These are phyloP conservation scores for Alethe diademata DNA, from an alignment of 2,113 vertebrate genomes.

Conservation along the genomic window DNA sequence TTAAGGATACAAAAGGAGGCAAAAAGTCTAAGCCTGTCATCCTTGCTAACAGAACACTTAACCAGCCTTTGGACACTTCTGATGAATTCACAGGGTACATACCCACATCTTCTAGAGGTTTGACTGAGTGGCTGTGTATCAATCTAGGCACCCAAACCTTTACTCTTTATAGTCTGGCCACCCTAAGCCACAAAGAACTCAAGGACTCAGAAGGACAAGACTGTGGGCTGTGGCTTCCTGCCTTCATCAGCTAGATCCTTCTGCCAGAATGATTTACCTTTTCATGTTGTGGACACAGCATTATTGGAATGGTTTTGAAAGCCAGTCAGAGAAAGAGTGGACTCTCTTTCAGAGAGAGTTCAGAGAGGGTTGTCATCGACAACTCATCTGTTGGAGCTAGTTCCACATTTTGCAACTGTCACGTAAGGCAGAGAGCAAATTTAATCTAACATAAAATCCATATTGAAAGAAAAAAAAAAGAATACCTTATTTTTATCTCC, in stretches of 20 bases:
- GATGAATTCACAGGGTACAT: neutral
- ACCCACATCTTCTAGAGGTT: neutral
- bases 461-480: neutral
- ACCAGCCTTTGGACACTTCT: neutral
- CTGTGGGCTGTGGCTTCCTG: neutral
- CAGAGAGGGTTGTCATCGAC: neutral
- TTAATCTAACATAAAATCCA: neutral
- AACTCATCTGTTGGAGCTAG: neutral
- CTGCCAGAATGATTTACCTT: neutral
- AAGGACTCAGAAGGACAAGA: neutral
- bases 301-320: neutral
- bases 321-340: neutral
- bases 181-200: neutral
- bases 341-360: too few species aligned
- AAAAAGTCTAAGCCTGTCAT: neutral
- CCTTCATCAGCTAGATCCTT: neutral
- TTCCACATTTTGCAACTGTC: neutral
- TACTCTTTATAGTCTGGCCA: neutral
- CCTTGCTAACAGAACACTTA: neutral
- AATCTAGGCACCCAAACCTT: neutral
- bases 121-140: neutral
- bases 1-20: neutral
- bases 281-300: neutral
- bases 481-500: slow-evolving; percentile 74
- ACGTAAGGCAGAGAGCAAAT: neutral